A percentile compares a stretch with the other conserved stretches of the same genome.
These are phyloP conservation scores for Zosterops lateralis DNA, from an alignment of 2,113 vertebrate genomes.

Conservation along the genomic window DNA sequence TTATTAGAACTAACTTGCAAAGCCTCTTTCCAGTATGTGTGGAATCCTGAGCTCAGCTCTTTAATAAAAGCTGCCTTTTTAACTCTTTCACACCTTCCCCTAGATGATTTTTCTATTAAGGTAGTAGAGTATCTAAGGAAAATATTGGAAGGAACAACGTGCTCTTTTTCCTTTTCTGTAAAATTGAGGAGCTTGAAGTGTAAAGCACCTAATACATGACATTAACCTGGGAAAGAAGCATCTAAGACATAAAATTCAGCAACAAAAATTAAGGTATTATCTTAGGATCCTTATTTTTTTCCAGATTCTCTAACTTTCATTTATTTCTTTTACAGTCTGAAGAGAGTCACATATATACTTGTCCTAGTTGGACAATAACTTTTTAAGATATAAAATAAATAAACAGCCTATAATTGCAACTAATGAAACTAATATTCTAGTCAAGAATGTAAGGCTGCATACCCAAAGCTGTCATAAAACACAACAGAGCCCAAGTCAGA, in stretches of 20 bases:
- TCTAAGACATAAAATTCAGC: neutral
- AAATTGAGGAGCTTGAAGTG: neutral
- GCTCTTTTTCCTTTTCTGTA: neutral
- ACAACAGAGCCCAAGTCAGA: neutral
- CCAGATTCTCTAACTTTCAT: neutral
- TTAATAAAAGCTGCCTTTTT: neutral
- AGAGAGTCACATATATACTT: neutral
- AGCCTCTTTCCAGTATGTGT: neutral
- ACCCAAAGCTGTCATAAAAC: neutral
- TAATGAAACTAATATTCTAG: neutral
- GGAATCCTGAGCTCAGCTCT: neutral
- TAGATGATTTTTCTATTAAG: neutral
- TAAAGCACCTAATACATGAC: neutral
- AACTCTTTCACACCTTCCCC: neutral
- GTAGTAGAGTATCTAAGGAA: neutral
- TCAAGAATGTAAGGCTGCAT: neutral
- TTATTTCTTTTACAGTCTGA: neutral
- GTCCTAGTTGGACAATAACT: neutral
- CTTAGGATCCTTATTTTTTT: neutral
- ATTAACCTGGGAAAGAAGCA: neutral
- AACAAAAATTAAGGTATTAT: neutral
- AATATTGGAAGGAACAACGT: neutral
- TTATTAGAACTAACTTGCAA: constrained; percentile 33
- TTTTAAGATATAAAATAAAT: neutral
- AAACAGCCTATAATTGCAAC: neutral